phyloP scores from a whole-genome alignment of 2,797 vertebrate genomes.

The Protosalanx chinensis region DNA sequence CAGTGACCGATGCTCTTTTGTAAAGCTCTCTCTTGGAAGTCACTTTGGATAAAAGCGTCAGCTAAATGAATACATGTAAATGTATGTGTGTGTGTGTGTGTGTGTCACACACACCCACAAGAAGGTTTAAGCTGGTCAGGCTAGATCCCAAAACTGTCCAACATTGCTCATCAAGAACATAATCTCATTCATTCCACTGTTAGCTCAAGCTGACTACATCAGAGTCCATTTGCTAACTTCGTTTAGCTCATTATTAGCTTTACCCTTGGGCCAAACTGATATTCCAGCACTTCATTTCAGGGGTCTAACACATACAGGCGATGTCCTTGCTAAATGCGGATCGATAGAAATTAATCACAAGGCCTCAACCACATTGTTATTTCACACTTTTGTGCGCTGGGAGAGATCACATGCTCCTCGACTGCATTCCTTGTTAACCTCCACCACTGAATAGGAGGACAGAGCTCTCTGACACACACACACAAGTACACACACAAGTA shows the following conservation, averaged over 20 bases:
- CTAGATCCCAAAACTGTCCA: no score
- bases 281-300: slow-evolving; percentile 11
- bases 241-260: slow-evolving; percentile 13
- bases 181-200: background rate
- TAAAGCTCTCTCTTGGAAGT: no score
- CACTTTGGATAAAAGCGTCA: no score
- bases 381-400: slow-evolving; percentile 10
- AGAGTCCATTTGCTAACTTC: slow-evolving; percentile 2
- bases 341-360: slow-evolving; percentile 25
- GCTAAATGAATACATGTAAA: no score
- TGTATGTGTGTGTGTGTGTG: no score
- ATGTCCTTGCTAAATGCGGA: slow-evolving; percentile 13
- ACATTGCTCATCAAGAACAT: background rate
- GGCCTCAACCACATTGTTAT: slow-evolving; percentile 8
- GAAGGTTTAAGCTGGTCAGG: no score
- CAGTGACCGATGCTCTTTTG: no score
- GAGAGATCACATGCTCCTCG: background rate
- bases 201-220: background rate
- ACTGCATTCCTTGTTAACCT: slow-evolving; percentile 25
- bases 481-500: background rate
- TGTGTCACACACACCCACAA: no score
- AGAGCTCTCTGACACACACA: background rate
- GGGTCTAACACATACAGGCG: background rate
- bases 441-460: background rate
- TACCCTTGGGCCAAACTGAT: slow-evolving; percentile 3